A percentile compares a stretch with the other conserved stretches of the same genome.
Evolutionary conservation across 2,888 invertebrate genomes (phyloP).

Genomic region (Eupithecia exiguata): DNA sequence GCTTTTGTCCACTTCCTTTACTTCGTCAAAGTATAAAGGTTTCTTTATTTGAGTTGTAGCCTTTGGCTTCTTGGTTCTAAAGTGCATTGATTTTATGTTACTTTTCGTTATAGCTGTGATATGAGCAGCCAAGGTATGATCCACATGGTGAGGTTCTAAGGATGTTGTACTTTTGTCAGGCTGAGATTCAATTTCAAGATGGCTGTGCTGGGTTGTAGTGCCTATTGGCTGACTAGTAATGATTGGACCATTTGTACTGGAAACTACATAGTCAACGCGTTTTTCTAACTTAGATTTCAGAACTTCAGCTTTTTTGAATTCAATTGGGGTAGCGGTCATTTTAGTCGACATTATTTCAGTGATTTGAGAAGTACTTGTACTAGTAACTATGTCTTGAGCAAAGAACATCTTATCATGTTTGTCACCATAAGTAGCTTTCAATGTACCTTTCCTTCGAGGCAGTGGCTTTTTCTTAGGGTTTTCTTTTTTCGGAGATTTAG

Average conservation of each 20-base stretch:
- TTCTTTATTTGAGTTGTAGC: constrained; percentile 70
- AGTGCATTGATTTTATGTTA: constrained; percentile 73
- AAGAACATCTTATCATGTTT: constrained; percentile 72
- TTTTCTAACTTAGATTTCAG: constrained; percentile 18
- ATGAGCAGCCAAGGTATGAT: constrained; percentile 54
- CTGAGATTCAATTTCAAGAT: constrained; percentile 15
- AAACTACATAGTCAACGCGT: constrained; percentile 13
- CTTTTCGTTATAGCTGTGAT: constrained; percentile 74
- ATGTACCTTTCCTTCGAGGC: constrained; percentile 76
- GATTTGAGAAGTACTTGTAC: constrained; percentile 13
- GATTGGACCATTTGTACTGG: constrained; percentile 2
- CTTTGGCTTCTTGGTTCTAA: constrained; percentile 76
- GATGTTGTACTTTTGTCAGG: constrained; percentile 24
- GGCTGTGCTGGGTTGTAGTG: constrained; percentile 13
- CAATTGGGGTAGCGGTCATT: background rate
- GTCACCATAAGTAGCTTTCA: constrained; percentile 81
- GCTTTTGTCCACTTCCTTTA: constrained; percentile 50
- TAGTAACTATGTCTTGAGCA: constrained; percentile 39
- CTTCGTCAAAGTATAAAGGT: constrained; percentile 53
- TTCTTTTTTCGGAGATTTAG: constrained; percentile 64
- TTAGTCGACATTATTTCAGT: constrained; percentile 19
- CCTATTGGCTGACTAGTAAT: background rate
- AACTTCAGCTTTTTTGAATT: constrained; percentile 19
- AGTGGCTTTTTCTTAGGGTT: constrained; percentile 69
- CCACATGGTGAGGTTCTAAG: constrained; percentile 12